Percentiles rank a stretch among this genome's conserved stretches.
Evolutionary conservation across 1,140 invertebrate genomes (phyloP).

Genomic region (Neoseiulus cucumeris): DNA sequence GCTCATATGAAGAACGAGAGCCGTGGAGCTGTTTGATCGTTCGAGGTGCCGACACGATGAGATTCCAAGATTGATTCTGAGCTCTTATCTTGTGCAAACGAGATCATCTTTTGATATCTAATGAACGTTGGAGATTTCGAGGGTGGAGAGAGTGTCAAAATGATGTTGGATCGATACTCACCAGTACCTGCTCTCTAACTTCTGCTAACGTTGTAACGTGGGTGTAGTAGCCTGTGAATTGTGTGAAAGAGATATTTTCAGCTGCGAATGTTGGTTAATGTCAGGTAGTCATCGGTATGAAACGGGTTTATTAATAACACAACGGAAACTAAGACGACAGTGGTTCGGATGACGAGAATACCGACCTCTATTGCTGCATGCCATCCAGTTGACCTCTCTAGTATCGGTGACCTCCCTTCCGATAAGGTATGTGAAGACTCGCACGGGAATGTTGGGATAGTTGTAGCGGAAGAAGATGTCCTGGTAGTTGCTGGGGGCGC

Average conservation of each 20-base stretch:
- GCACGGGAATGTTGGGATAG: constrained; percentile 44
- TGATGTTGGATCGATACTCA: constrained; percentile 16
- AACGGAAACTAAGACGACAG: no score
- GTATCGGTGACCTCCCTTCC: constrained; percentile 81
- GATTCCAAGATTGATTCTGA: no score
- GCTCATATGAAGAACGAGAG: not conserved
- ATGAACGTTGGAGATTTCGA: no score
- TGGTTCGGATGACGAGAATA: not conserved
- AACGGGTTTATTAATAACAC: no score
- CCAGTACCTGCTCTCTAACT: constrained; percentile 73
- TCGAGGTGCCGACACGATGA: not conserved
- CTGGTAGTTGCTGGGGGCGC: constrained; percentile 76
- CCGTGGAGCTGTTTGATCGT: not conserved
- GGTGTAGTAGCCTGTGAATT: constrained; percentile 63
- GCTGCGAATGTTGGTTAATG: no score
- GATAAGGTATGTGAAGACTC: constrained; percentile 94
- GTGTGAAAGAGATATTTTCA: no score
- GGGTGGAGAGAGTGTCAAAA: no score
- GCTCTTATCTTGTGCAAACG: no score
- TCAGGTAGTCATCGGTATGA: not conserved
- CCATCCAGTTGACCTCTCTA: constrained; percentile 84
- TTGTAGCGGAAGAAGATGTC: constrained; percentile 76
- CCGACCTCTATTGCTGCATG: constrained; percentile 78
- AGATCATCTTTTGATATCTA: no score
- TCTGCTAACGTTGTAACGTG: constrained; percentile 73